Percentiles rank a stretch among this genome's conserved stretches.
phyloP scores from a whole-genome alignment of 2,797 vertebrate genomes.

The Chromis chromis region DNA sequence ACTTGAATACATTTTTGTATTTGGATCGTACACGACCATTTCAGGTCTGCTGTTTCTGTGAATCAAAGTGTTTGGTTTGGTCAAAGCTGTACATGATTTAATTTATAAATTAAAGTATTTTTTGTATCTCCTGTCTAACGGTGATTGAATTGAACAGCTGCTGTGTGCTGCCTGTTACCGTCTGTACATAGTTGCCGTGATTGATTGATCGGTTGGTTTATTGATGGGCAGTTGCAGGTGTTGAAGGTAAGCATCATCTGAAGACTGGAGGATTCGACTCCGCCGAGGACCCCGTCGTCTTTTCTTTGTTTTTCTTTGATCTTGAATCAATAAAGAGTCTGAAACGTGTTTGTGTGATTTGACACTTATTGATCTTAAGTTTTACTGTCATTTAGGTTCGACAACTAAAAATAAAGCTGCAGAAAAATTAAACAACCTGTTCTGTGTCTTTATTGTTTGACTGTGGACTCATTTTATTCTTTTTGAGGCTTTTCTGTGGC shows the following conservation, averaged over 20 bases:
- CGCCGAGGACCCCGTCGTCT: not conserved
- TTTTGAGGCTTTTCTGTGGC: no score
- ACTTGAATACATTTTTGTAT: slow-evolving; percentile 99
- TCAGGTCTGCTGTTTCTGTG: slow-evolving; percentile 86
- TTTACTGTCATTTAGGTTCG: not conserved
- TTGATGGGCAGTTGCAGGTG: slow-evolving; percentile 38
- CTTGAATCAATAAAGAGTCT: not conserved
- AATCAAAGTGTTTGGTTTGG: slow-evolving; percentile 69
- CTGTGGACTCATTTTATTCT: no score
- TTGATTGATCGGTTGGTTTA: not conserved
- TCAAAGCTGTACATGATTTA: slow-evolving; percentile 91
- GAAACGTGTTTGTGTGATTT: no score
- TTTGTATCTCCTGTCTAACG: slow-evolving; percentile 95
- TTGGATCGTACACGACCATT: slow-evolving; percentile 91
- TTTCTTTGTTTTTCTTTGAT: slow-evolving; percentile 24
- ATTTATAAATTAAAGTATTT: slow-evolving; percentile 99
- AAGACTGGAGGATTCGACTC: slow-evolving; percentile 16
- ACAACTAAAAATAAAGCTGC: not conserved
- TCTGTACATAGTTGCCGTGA: slow-evolving; percentile 34
- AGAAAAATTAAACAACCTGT: not conserved
- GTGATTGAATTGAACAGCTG: slow-evolving; percentile 83
- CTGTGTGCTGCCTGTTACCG: slow-evolving; percentile 20
- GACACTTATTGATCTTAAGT: not conserved
- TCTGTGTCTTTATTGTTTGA: not conserved
- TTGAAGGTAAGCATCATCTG: slow-evolving; percentile 73